Percentiles rank a stretch among this genome's conserved stretches.
Conservation (phyloP, 2,113 vertebrate species). For the Prolemur simus region DNA sequence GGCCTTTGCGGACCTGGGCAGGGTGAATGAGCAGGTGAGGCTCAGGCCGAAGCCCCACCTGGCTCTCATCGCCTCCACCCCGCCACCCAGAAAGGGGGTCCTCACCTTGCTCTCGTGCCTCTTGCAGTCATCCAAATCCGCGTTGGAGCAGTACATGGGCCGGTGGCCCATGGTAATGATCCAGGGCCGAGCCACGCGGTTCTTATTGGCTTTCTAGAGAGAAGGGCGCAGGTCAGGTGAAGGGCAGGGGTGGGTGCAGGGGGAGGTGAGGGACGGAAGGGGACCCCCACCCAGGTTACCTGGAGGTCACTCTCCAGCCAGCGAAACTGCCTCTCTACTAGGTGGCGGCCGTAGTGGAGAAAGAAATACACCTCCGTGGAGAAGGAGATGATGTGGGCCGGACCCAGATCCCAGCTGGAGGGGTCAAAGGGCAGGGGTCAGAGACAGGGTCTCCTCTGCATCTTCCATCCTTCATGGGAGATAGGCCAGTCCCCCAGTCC, state of each 20-base stretch:
- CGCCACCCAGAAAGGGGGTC: background rate
- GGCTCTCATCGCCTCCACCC: background rate
- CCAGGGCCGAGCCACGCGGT: slow-evolving; percentile 87
- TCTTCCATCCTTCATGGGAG: background rate
- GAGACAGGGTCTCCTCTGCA: background rate
- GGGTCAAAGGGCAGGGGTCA: background rate
- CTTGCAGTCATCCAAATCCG: slow-evolving; percentile 91
- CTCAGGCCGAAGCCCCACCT: fast-evolving
- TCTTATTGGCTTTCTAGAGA: slow-evolving; percentile 77
- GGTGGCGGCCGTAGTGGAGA: slow-evolving; percentile 84
- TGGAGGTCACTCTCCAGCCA: slow-evolving; percentile 91
- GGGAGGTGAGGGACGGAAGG: fast-evolving
- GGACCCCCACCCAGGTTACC: slow-evolving; percentile 74
- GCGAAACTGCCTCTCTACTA: slow-evolving; percentile 88
- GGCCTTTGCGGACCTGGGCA: slow-evolving; percentile 76
- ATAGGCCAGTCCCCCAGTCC: too few species aligned
- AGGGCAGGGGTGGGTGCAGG: background rate
- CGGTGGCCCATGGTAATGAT: slow-evolving; percentile 94
- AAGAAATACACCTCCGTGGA: slow-evolving; percentile 94
- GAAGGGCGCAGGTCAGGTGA: background rate
- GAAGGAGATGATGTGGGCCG: slow-evolving; percentile 91
- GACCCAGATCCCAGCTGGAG: slow-evolving; percentile 90
- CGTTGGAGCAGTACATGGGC: slow-evolving; percentile 95
- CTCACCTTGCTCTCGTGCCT: slow-evolving; percentile 86
- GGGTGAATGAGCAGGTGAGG: background rate